Base-by-base conservation (phyloP, 2,797 vertebrate genomes). In the Sebastes variabilis region DNA sequence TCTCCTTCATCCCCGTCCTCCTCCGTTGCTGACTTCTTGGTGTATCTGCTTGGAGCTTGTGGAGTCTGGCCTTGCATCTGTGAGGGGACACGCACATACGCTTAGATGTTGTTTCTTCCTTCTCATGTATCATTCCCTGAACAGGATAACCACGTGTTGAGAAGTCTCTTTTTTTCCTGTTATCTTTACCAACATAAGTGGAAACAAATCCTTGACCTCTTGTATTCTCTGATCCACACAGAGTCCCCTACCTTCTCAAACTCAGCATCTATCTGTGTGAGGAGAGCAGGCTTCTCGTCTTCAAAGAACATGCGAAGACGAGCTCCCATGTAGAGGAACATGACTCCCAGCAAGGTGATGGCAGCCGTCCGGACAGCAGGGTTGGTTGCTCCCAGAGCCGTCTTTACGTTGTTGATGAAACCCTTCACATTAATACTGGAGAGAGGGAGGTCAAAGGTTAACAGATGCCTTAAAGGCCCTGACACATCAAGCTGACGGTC, bases 361-460 rank as follows among this genome's bases (percentile, higher is more conserved):
- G 99, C 98, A 8, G 98, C 96, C 0, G 96, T 99, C 75, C 99
- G 96, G 18, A 99, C 96, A 55, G 97, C 98, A 1, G 99, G 99
- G 93, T 99, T 99, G 74, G 97, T 98, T 5, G 99, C 99, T 80
- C 97, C 98, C 89, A 99, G 96, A 87, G 99, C 98, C 0, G 97
- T 99, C 94, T 98, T 99, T 78, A 99, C 98, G 0, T 99, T 98
- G 94, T 96, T 99, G 91, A 99, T 99, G 91, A 99, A 99, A 66
- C 94, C 98, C 88, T 99, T 99, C 77, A 99, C 98, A 62, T 99
- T 99, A 82, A 99, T 95, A 30, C 99, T 99, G 85, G 6, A 80
- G 74, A 38, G 66, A 58, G 27, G 7, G 11, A 73, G 20, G 29
- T 25, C 25, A 84, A 32, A 58, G 25, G 59, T 80, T 32, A 80